These are phyloP conservation scores for Prosapia bicincta DNA, from an alignment of 2,888 invertebrate species.

Conservation along the genomic window DNA sequence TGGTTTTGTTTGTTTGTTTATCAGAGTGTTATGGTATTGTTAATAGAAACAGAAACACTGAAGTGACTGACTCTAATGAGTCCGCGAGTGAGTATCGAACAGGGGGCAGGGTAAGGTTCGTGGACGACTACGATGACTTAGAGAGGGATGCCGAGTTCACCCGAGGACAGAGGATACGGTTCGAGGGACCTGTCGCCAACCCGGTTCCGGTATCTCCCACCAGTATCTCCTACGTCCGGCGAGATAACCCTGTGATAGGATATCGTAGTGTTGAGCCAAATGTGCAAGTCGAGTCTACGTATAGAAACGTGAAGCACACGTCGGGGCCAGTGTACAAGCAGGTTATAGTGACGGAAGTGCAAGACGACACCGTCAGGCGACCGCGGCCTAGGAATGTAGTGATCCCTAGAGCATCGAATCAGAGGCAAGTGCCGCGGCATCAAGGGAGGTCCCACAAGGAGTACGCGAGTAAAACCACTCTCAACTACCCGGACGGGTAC, in stretches of 20 bases:
- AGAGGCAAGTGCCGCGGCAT: background rate
- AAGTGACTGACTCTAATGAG: background rate
- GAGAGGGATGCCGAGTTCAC: background rate
- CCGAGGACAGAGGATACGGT: background rate
- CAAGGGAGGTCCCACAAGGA: constrained; percentile 3
- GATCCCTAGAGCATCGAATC: background rate
- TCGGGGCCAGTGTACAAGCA: background rate
- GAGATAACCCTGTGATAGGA: background rate
- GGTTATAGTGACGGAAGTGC: background rate
- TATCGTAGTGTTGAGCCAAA: background rate
- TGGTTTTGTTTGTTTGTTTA: background rate
- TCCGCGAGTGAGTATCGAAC: background rate
- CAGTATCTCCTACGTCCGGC: background rate
- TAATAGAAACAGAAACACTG: background rate
- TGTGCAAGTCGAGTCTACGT: background rate
- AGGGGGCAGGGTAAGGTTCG: background rate
- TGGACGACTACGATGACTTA: background rate
- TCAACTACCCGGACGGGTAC: constrained; percentile 18
- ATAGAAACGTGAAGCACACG: background rate
- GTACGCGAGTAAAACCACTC: constrained; percentile 7
- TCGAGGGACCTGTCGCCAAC: background rate
- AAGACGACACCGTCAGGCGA: background rate
- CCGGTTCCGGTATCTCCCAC: background rate
- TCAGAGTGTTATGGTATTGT: background rate
- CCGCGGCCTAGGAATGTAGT: background rate